Base-by-base conservation (phyloP, 2,888 invertebrate genomes). In the Pharmacophagus antenor region DNA sequence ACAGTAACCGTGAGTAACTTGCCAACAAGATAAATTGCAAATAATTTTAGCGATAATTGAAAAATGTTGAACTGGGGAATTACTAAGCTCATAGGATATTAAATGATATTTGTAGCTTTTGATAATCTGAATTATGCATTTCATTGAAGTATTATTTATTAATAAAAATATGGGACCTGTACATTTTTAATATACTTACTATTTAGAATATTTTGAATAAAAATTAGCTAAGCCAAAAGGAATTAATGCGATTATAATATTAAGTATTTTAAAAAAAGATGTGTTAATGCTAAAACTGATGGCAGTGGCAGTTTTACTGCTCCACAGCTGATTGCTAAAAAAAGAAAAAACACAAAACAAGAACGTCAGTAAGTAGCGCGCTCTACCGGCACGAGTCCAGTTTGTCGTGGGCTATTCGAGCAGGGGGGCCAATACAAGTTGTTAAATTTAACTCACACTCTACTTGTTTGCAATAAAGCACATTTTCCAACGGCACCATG, bases 311-410 rank as follows among this genome's bases (percentile, higher is more conserved):
- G 41, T 51, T 55, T 48, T 12, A 56, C 56, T 27, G 47, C 46
- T 52, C 47, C 23, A 52, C 61, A 61, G 56, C 52, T 61, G 56
- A 56, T 61, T 61, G 41, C 47, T 61, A 61, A 56, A 61, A 61
- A 60, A 59, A 42, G 5, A 56, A 48, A 48, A 47, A 49, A 42
- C 18, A n/a, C 42, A 46, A 51, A 46, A 61, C 46, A 31, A 56
- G 55, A 61, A 46, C 51, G 31, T 50, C 56, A 51, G 56, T 61
- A 52, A 56, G 61, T 56, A 61, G 61, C 56, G 61, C 61, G 52
- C 55, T 52, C 56, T 61, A 61, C 52, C 56, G 52, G 37, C 52
- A 52, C 48, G 46, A 56, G 61, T 61, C 52, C 60, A 56, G 61
- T 56, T 61, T 56, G 61, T 52, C 61, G 56, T 41, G 56, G 37